Base-by-base conservation (phyloP, 2,888 invertebrate genomes). In the Troglohyphantes excavatus region DNA sequence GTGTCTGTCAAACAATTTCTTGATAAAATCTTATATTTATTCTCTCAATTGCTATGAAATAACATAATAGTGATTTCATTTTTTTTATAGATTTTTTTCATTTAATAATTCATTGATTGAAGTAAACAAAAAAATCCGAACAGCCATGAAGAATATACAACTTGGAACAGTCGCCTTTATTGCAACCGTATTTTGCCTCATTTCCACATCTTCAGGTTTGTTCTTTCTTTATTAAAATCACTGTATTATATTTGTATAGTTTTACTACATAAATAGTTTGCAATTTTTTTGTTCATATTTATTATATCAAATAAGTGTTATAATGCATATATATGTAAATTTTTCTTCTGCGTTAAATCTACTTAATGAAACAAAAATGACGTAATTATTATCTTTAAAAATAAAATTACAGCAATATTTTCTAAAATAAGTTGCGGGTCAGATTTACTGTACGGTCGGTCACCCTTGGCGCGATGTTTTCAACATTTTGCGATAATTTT, bases 141-240 rank as follows among this genome's bases (percentile, higher is more conserved):
- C 29, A n/a, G 17, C 43, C n/a, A 23, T 39, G 75, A 75, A 61
- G 33, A 61, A 33, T 29, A 61, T 72, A 26, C 27, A 82, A 59
- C 43, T 39, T 29, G 19, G 3, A n/a, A 21, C 43, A 21, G 17
- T 82, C 39, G 26, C 23, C 19, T 19, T 63, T 46, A 19, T 73
- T 43, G 19, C 23, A 11, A 46, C 61, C 39, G 9, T 59, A 33
- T 21, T 26, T 11, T 73, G 63, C 65, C 46, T 73, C 29, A 46
- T 73, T 21, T 72, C 39, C 13, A 9, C 23, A 43, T 65, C 43
- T 21, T 46, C 83, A 73, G 83, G 83, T 83, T 11, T 63, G 61
- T 43, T 9, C 59, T 61, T 68, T 79, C 19, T 21, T n/a, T 63
- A 63, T 63, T 78, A 75, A 19, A n/a, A n/a, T n/a, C n/a, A n/a